Conservation (phyloP, 2,113 vertebrate species). For the Tiliqua scincoides region DNA sequence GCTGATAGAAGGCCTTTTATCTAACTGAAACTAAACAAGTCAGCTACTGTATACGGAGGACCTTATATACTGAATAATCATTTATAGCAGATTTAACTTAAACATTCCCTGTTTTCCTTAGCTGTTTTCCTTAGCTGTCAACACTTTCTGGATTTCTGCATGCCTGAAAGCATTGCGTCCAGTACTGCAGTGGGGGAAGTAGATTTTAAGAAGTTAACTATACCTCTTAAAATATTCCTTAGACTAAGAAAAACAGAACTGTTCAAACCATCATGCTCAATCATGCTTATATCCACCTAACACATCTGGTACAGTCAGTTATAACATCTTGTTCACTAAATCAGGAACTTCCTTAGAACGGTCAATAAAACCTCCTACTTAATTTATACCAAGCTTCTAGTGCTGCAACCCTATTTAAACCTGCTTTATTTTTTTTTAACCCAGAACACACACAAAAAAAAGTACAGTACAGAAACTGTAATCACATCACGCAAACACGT, state of each 20-base stretch:
- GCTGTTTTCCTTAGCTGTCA: constrained; percentile 32
- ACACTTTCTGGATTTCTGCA: constrained; percentile 20
- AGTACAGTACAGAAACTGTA: too few species aligned
- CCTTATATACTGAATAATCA: constrained; percentile 36
- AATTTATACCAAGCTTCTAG: neutral
- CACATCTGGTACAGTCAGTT: neutral
- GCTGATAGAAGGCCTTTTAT: constrained; percentile 50
- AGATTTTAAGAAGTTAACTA: constrained; percentile 28
- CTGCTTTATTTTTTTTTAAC: too few species aligned
- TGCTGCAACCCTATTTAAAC: neutral
- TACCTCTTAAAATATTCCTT: constrained; percentile 19
- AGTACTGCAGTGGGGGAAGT: constrained; percentile 13
- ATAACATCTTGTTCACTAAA: neutral
- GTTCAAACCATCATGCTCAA: neutral
- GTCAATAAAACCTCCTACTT: neutral
- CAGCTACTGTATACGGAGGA: constrained; percentile 23
- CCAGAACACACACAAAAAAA: too few species aligned
- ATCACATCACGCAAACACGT: too few species aligned
- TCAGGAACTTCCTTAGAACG: neutral
- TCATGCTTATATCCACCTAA: constrained; percentile 16
- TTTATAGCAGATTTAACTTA: constrained; percentile 32
- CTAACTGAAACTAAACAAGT: constrained; percentile 32
- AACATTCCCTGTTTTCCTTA: constrained; percentile 25
- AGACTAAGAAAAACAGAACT: constrained; percentile 25
- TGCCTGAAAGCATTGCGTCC: constrained; percentile 26